Evolutionary conservation across 2,797 vertebrate species (phyloP), one percentile per base, ranked within the genome.

Genomic region (Centroberyx gerrardi): DNA sequence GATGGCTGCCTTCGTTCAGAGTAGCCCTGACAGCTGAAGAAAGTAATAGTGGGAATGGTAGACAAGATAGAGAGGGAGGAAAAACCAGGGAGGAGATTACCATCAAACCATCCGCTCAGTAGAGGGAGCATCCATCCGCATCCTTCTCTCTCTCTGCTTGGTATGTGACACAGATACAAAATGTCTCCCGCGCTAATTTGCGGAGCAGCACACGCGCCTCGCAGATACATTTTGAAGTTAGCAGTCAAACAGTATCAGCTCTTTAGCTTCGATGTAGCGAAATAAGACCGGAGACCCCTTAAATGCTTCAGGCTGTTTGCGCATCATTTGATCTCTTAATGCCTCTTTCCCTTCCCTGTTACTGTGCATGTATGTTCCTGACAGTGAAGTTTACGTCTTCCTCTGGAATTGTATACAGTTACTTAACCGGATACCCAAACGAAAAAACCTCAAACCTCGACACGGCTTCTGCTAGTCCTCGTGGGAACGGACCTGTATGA

Each of bases 171-270:
- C 81, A 83, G 84, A 91, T 91, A 76, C 82, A 88, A 85, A 83
- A 83, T 84, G 80, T 91, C 87, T 92, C 83, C 78, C 70, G 18
- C 83, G 87, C 83, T 91, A 81, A 90, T 90, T 92, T 87, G 78
- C 61, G 8, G 79, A 78, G 87, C 68, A 33, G 59, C 49, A 69
- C 74, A 31, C 72, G 68, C 65, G 83, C 79, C 64, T 85, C 68
- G 79, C 84, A 84, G 62, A 91, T 88, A 88, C 69, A 80, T 90
- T 88, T 88, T 88, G 86, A 90, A 86, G 87, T 87, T 80, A 68
- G 77, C 60, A 82, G 86, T 93, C 90, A 92, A 91, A 93, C 87
- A 83, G 86, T 87, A 91, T 90, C 80, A 85, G 56, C 72, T 86
- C 72, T 63, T 80, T 83, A 75, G 61, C 51, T 53, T 84, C 46